Evolutionary conservation across 2,888 invertebrate species (phyloP).

Genomic region (Drosophila meridiana): DNA sequence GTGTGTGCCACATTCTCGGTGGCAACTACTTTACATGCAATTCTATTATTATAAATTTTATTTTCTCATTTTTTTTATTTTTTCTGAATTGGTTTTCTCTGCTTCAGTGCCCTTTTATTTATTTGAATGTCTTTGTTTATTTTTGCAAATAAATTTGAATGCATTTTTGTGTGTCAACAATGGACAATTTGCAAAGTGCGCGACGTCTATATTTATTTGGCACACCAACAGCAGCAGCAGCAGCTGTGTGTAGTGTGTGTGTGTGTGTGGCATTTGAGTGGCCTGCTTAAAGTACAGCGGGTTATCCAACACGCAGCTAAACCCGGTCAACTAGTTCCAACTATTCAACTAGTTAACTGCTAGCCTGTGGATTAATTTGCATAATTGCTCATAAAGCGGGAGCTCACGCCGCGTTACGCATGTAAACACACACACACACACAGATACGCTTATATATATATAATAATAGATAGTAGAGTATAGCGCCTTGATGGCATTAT

Average conservation of each 20-base stretch:
- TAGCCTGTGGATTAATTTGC: constrained; percentile 72
- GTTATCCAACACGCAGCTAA: constrained; percentile 46
- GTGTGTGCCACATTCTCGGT: constrained; percentile 19
- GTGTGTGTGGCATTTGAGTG: constrained; percentile 38
- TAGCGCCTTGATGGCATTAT: constrained; percentile 24
- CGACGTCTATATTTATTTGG: constrained; percentile 26
- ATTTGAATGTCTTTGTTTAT: constrained; percentile 49
- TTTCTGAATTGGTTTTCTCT: constrained; percentile 17
- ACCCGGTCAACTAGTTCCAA: constrained; percentile 42
- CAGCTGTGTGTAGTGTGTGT: not conserved
- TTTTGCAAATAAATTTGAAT: constrained; percentile 59
- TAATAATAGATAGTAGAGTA: constrained; percentile 19
- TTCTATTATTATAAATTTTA: constrained; percentile 4
- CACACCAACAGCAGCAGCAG: constrained; percentile 20
- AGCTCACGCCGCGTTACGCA: constrained; percentile 70
- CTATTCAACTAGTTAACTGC: constrained; percentile 55
- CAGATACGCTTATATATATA: constrained; percentile 22
- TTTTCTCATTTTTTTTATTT: not conserved
- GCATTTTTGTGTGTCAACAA: constrained; percentile 65
- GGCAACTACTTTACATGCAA: constrained; percentile 11
- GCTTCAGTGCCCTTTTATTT: constrained; percentile 44
- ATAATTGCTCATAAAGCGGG: constrained; percentile 75
- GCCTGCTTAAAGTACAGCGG: constrained; percentile 41
- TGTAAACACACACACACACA: constrained; percentile 29
- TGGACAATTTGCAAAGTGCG: constrained; percentile 62